phyloP scores from a whole-genome alignment of 2,888 invertebrate genomes.

The Catocala nupta region DNA sequence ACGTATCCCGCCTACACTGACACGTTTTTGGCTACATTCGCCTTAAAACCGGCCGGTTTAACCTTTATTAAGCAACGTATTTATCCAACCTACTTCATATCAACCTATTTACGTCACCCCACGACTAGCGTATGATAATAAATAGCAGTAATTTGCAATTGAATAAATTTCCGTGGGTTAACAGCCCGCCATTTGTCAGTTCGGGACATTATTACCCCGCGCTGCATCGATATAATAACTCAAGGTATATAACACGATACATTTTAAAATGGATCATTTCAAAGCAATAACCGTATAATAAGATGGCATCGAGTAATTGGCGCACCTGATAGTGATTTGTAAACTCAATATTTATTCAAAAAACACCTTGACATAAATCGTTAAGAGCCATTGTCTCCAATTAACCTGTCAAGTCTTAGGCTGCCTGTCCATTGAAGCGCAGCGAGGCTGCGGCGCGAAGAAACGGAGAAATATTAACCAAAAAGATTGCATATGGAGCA shows the following conservation, averaged over 20 bases:
- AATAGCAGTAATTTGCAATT: slow-evolving; percentile 38
- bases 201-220: slow-evolving; percentile 13
- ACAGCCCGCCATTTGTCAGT: slow-evolving; percentile 29
- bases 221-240: not conserved
- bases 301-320: too few species aligned
- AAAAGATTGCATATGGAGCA: too few species aligned
- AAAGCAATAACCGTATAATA: too few species aligned
- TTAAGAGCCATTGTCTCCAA: too few species aligned
- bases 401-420: too few species aligned
- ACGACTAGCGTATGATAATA: slow-evolving; percentile 28
- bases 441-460: too few species aligned
- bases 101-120: slow-evolving; percentile 22
- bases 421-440: too few species aligned
- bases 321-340: too few species aligned
- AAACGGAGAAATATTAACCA: too few species aligned
- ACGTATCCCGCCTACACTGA: not conserved
- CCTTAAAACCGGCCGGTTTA: not conserved
- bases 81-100: slow-evolving; percentile 4
- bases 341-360: too few species aligned
- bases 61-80: slow-evolving; percentile 10
- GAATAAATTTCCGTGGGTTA: slow-evolving; percentile 33
- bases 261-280: too few species aligned
- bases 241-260: not conserved
- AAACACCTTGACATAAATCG: too few species aligned
- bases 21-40: not conserved